Percentiles rank a stretch among this genome's conserved stretches.
These are phyloP conservation scores for Hyperoplus lanceolatus DNA, from an alignment of 2,797 vertebrate species.

Conservation along the genomic window DNA sequence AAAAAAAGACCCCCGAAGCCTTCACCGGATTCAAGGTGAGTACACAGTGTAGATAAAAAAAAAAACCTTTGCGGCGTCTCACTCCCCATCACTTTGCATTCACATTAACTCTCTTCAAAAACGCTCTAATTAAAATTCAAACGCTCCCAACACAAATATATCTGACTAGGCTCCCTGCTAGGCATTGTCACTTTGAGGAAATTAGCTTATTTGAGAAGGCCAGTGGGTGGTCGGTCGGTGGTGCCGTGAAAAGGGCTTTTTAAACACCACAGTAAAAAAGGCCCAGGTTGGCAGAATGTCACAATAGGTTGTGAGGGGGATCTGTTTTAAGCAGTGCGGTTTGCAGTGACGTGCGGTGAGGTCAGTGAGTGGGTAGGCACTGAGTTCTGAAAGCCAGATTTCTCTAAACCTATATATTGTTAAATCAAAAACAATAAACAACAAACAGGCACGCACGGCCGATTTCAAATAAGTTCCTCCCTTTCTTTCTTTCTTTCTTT, in stretches of 20 bases:
- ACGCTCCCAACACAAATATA: conserved; percentile 69
- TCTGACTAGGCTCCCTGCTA: conserved; percentile 58
- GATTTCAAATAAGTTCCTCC: no score
- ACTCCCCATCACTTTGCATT: conserved; percentile 67
- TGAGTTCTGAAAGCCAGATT: no score
- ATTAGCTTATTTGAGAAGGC: conserved; percentile 46
- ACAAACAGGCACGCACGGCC: no score
- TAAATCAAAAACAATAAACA: no score
- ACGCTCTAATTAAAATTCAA: conserved; percentile 60
- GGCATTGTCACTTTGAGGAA: conserved; percentile 59
- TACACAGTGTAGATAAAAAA: conserved; percentile 64
- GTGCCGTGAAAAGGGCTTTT: conserved; percentile 44
- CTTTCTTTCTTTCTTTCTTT: no score
- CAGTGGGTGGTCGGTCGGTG: conserved; percentile 13
- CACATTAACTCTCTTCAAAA: conserved; percentile 71
- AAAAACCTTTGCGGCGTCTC: conserved; percentile 51
- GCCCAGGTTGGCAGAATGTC: conserved; percentile 38
- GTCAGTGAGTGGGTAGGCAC: no score
- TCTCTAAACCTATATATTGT: no score
- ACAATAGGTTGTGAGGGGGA: conserved; percentile 18
- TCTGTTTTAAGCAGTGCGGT: conserved; percentile 32
- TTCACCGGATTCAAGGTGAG: conserved; percentile 39
- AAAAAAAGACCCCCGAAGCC: conserved; percentile 71
- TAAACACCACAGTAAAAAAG: conserved; percentile 38
- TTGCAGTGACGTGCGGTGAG: no score